Percentiles rank a stretch among this genome's conserved stretches.
These are phyloP conservation scores for Epinephelus cyanopodus DNA, from an alignment of 2,113 vertebrate genomes.

Conservation along the genomic window DNA sequence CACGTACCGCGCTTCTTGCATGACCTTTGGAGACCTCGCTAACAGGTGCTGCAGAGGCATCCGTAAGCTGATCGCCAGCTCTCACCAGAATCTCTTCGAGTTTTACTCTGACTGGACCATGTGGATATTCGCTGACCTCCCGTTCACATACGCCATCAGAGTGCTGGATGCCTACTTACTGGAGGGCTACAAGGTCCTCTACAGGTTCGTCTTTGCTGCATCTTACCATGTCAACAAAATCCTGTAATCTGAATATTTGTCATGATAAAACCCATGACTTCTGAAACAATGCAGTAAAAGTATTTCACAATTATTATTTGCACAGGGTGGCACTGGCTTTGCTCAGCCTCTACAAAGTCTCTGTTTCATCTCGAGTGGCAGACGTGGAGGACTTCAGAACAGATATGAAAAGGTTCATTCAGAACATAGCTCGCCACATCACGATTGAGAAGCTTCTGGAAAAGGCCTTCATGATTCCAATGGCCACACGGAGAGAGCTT, in stretches of 20 bases:
- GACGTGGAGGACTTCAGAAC: conserved; percentile 84
- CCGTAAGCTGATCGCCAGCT: conserved; percentile 87
- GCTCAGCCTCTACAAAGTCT: conserved; percentile 88
- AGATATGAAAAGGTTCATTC: conserved; percentile 86
- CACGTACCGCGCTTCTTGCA: conserved; percentile 88
- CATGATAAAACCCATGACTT: not conserved
- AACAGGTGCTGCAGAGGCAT: conserved; percentile 90
- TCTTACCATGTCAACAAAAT: not conserved
- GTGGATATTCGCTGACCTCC: conserved; percentile 91
- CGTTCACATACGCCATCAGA: conserved; percentile 88
- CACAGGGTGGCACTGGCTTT: conserved; percentile 87
- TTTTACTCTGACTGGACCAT: conserved; percentile 91
- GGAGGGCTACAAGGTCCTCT: conserved; percentile 92
- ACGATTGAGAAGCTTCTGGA: conserved; percentile 84
- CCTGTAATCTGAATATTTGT: not conserved
- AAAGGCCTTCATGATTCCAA: conserved; percentile 87
- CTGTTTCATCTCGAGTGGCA: conserved; percentile 77
- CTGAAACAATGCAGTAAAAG: not conserved
- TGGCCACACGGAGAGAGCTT: conserved; percentile 89
- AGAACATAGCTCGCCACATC: conserved; percentile 84
- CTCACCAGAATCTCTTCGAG: conserved; percentile 88
- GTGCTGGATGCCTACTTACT: conserved; percentile 89
- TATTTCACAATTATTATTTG: conserved; percentile 69
- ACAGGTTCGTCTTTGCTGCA: conserved; percentile 75
- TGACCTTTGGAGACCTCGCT: conserved; percentile 92